Conservation (phyloP, 2,113 vertebrate species). For the Microtus richardsoni region DNA sequence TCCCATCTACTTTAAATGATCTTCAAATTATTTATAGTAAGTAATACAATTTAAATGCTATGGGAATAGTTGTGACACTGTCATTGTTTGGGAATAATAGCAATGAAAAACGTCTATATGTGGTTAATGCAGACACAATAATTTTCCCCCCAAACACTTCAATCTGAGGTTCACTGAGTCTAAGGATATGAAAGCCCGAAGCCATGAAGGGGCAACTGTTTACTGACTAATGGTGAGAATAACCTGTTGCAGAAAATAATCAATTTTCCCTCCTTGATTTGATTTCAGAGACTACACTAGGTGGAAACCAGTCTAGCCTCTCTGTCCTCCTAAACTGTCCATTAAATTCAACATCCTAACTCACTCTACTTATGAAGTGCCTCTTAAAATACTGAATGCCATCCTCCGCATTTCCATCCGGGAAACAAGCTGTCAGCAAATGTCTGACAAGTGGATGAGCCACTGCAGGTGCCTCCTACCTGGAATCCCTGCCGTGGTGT, state of each 20-base stretch:
- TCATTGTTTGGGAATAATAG: background rate
- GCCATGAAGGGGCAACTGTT: background rate
- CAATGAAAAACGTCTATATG: background rate
- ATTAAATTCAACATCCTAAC: background rate
- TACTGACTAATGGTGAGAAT: background rate
- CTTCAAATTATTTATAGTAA: background rate
- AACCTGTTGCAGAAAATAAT: constrained; percentile 1
- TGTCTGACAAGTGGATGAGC: background rate
- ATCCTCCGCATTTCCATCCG: background rate
- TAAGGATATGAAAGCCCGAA: background rate
- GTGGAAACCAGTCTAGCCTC: background rate
- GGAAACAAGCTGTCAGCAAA: constrained; percentile 8
- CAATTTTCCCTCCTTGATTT: background rate
- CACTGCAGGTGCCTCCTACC: background rate
- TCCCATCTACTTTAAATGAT: background rate
- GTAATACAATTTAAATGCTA: background rate
- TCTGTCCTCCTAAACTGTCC: background rate
- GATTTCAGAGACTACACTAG: background rate
- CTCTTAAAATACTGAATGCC: background rate
- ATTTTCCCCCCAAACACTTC: background rate
- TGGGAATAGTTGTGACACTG: background rate
- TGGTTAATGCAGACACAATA: background rate
- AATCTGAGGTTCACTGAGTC: background rate
- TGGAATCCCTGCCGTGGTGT: background rate
- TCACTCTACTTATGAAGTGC: background rate